Base-by-base conservation (phyloP, 2,888 invertebrate genomes). In the Octodonta nipae region DNA sequence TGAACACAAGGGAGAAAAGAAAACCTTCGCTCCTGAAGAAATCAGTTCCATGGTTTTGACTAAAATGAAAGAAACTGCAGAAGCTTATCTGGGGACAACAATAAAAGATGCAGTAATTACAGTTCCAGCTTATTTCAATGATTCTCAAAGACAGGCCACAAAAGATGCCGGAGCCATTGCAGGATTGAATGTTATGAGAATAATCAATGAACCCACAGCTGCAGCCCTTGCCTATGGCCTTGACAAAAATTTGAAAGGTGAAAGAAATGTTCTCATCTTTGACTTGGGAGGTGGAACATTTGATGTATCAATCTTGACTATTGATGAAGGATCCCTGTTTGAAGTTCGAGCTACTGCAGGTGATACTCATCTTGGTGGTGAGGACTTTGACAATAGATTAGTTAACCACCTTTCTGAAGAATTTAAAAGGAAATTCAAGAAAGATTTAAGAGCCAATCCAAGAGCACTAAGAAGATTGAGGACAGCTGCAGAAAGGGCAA, bases 301-400 rank as follows among this genome's bases (percentile, higher is more conserved):
- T 58, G 85, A 86, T 61, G 85, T 86, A 1, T 85, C 85, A 30
- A 74, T 86, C 38, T 63, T 87, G 27, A 80, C 80, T 32, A 85
- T 86, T 54, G 83, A 82, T 52, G 83, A 84, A 59, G 66, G 66
- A 28, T 82, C 83, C 11, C 82, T 86, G 57, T 85, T 86, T 61
- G 85, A 86, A 2, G 86, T 84, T 3, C 78, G 74, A 55, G 68
- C 86, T 1, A 87, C 84, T 2, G 81, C 83, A 16, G 85, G 85
- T 17, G 86, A 87, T 54, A 86, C 86, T 4, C 86, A 84, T 54
- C 66, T 84, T 32, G 83, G 83, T 13, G 82, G 82, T 7, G 81
- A 82, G 56, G 75, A 81, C 58, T 67, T 67, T 42, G 66, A 67
- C 41, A 71, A 68, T 46, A 60, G 71, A 12, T 49, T 74, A 47